Evolutionary conservation across 53 echinoderm and acorn worm genomes (phyloP).

Genomic region (Apostichopus leukothele): DNA sequence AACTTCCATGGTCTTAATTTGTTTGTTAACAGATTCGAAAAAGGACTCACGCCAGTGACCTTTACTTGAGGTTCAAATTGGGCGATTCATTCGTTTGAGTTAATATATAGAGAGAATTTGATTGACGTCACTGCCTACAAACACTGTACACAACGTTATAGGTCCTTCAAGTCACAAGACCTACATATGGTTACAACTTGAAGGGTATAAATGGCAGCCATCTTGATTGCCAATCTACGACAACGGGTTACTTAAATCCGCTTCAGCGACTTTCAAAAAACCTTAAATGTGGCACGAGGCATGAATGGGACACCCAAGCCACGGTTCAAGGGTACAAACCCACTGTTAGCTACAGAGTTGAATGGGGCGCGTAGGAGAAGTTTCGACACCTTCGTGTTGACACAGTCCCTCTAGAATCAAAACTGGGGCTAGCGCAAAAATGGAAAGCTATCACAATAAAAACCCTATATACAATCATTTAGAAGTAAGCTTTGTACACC

Average conservation of each 20-base stretch:
- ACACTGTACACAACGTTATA: neutral
- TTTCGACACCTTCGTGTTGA: constrained; percentile 15
- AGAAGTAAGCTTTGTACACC: constrained; percentile 18
- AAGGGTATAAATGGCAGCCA: constrained; percentile 3
- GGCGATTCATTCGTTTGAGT: neutral
- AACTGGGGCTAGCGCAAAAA: constrained; percentile 23
- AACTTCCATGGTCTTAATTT: no score
- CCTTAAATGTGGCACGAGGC: constrained; percentile 27
- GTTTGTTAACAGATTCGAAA: no score
- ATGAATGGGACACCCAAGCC: neutral
- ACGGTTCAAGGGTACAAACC: constrained; percentile 32
- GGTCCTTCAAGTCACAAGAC: neutral
- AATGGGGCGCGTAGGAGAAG: constrained; percentile 31
- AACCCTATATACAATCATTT: neutral
- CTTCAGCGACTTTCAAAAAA: neutral
- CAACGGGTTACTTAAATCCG: constrained; percentile 15
- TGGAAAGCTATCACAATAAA: constrained; percentile 36
- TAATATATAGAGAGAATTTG: neutral
- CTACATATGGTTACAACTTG: constrained; percentile 10
- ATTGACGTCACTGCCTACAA: no score
- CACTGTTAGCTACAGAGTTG: neutral
- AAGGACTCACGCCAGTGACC: no score
- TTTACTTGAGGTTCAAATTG: no score
- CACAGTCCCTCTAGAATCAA: constrained; percentile 27
- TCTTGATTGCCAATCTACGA: constrained; percentile 15